Evolutionary conservation across 2,888 invertebrate genomes (phyloP).

Genomic region (Tubulanus polymorphus): DNA sequence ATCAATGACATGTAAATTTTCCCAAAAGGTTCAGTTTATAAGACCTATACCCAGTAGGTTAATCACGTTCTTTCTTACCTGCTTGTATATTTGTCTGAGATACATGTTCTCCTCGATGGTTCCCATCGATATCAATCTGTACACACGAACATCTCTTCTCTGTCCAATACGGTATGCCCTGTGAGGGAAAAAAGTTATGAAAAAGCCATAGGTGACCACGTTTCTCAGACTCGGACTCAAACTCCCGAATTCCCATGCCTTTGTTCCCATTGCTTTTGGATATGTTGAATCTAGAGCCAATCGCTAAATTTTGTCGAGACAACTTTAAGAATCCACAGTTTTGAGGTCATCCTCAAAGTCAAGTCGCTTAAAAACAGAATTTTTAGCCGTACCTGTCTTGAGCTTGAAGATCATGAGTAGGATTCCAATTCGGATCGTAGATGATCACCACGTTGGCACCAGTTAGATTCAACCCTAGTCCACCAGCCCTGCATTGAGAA

Average conservation of each 20-base stretch:
- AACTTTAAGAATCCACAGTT: too few relatives aligned
- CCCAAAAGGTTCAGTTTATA: too few relatives aligned
- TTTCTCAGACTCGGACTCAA: too few relatives aligned
- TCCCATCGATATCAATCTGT: conserved; percentile 44
- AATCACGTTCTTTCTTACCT: conserved; percentile 26
- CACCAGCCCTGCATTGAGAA: conserved; percentile 39
- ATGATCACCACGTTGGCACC: conserved; percentile 51
- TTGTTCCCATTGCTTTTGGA: too few relatives aligned
- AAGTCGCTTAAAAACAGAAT: too few relatives aligned
- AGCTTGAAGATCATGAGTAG: conserved; percentile 52
- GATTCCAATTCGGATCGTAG: conserved; percentile 54
- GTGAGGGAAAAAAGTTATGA: conserved; percentile 16
- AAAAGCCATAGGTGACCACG: too few relatives aligned
- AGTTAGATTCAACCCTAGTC: conserved; percentile 48
- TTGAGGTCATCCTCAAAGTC: too few relatives aligned
- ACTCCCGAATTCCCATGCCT: too few relatives aligned
- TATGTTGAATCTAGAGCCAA: too few relatives aligned
- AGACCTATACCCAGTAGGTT: too few relatives aligned
- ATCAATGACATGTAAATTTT: too few relatives aligned
- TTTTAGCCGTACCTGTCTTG: conserved; percentile 44
- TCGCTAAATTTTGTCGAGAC: too few relatives aligned
- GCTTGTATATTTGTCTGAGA: conserved; percentile 50
- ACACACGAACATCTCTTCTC: conserved; percentile 46
- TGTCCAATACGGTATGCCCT: conserved; percentile 51
- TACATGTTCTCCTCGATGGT: conserved; percentile 53